Evolutionary conservation across 2,797 vertebrate species (phyloP).

Genomic region (Chloroceryle amazona): DNA sequence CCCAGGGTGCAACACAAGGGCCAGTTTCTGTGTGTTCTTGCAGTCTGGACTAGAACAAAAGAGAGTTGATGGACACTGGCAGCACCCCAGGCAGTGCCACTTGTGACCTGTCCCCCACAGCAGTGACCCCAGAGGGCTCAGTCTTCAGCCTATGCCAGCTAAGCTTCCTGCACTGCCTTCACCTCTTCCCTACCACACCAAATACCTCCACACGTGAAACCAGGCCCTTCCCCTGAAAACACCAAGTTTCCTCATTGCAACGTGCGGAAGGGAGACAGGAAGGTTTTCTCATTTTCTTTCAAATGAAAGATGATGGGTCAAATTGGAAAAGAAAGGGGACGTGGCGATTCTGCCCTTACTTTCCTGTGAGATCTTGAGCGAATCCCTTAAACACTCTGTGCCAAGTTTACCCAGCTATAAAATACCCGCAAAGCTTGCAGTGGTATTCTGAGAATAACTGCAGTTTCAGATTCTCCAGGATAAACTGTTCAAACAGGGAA

Average conservation of each 20-base stretch:
- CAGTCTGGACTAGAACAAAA: background rate
- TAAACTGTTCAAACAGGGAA: background rate
- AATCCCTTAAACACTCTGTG: background rate
- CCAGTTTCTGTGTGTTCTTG: too few relatives aligned
- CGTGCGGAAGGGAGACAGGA: rapidly evolving
- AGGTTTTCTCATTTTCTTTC: background rate
- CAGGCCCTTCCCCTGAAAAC: background rate
- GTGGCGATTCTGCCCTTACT: background rate
- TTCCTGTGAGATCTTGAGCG: background rate
- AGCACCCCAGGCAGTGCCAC: background rate
- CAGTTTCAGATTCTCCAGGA: background rate
- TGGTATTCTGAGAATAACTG: background rate
- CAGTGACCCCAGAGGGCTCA: rapidly evolving
- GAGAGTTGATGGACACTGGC: background rate
- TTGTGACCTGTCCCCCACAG: rapidly evolving
- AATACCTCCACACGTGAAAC: rapidly evolving
- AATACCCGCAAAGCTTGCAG: background rate
- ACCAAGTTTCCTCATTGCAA: rapidly evolving
- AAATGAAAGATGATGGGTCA: background rate
- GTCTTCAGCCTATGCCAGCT: too few relatives aligned
- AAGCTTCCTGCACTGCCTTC: background rate
- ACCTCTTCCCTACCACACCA: rapidly evolving
- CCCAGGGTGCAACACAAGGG: background rate
- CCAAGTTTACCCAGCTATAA: background rate
- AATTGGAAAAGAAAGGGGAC: background rate